phyloP scores from a whole-genome alignment of 2,888 invertebrate genomes.

The Drosophila putrida region DNA sequence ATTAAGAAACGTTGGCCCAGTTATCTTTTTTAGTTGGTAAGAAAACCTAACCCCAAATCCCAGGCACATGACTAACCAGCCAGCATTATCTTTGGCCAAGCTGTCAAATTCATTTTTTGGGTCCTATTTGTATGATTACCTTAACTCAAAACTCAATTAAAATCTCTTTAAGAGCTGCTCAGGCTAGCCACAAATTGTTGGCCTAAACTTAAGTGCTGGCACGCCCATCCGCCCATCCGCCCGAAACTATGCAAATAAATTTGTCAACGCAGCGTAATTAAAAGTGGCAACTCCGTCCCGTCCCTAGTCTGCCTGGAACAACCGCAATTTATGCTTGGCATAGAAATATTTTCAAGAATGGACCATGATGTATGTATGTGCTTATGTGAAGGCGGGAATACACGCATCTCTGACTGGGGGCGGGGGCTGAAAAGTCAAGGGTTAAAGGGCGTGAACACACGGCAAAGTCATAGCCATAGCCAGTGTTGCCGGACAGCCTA shows the following conservation, averaged over 20 bases:
- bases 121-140: slow-evolving; percentile 9
- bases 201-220: slow-evolving; percentile 47
- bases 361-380: slow-evolving; percentile 35
- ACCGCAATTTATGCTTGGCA: slow-evolving; percentile 51
- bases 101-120: slow-evolving; percentile 31
- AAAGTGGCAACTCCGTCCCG: slow-evolving; percentile 51
- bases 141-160: slow-evolving; percentile 64
- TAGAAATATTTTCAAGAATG: slow-evolving; percentile 39
- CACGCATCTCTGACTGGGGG: slow-evolving; percentile 9
- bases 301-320: slow-evolving; percentile 2
- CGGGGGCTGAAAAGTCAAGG: slow-evolving; percentile 37
- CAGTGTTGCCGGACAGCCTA: slow-evolving; percentile 48
- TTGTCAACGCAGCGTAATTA: slow-evolving; percentile 70
- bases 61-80: slow-evolving; percentile 11
- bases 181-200: slow-evolving; percentile 62
- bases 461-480: not conserved
- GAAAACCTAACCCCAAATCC: slow-evolving; percentile 13
- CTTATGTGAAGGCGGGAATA: not conserved
- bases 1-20: slow-evolving; percentile 5
- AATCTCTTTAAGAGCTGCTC: slow-evolving; percentile 52
- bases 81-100: slow-evolving; percentile 20
- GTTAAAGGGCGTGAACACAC: slow-evolving; percentile 12
- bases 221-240: slow-evolving; percentile 23
- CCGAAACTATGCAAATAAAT: slow-evolving; percentile 68
- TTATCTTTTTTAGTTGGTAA: not conserved